Evolutionary conservation across 2,888 invertebrate genomes (phyloP), one percentile per base, ranked within the genome.

Genomic region (Sphaeridia pumilis): DNA sequence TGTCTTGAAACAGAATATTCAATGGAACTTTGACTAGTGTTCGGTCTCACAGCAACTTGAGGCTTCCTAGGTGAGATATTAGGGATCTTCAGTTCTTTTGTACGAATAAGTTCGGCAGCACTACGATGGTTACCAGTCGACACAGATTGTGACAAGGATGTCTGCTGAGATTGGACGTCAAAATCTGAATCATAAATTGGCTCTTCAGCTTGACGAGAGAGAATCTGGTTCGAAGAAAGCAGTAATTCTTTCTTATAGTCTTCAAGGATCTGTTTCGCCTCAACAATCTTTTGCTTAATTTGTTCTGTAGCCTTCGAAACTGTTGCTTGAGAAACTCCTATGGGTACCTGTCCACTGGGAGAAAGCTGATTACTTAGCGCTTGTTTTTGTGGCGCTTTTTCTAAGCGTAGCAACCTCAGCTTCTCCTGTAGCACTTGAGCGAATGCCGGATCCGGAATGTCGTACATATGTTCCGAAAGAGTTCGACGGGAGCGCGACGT

Each of bases 251-350:
- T 36, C 27, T 51, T 51, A 27, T 51, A 51, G 10, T 51, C 51
- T 27, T 51, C 51, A n/a, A 51, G 22, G 10, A 51, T 51, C 21
- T 51, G 51, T 36, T 51, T 51, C 20, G 51, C 51, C 27, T 51
- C 51, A 3, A 51, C 28, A 26, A 51, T 51, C 27, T 51, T 51
- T 24, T 26, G 44, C 21, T 51, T 51, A 22, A 51, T 51, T 26
- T 51, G 51, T 38, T 51, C 51, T 14, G 51, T 51, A 12, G 51
- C 51, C 38, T 51, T 51, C n/a, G 51, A 51, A 5, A 51, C 51
- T 14, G 51, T 46, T 25, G 36, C 38, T 42, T 42, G 49, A 17
- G 35, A 38, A 43, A 25, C 2, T 25, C 38, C 26, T 25, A 41
- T 27, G 7, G 47, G 52, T n/a, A 47, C 47, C 21, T 10, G 24